phyloP scores from a whole-genome alignment of 1,140 invertebrate species.

The Diorhabda elongata region DNA sequence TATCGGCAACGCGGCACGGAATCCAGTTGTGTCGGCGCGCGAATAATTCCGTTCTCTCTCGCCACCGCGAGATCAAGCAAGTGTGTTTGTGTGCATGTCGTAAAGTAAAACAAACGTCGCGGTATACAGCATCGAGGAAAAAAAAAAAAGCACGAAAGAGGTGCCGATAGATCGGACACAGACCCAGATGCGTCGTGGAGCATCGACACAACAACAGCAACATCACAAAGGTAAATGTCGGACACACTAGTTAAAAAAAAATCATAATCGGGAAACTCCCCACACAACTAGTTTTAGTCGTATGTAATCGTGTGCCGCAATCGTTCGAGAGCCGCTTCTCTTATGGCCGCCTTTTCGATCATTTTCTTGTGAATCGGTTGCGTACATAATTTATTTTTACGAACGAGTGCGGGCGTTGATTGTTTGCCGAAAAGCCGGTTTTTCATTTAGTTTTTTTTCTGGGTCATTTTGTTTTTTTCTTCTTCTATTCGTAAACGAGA shows the following conservation, averaged over 20 bases:
- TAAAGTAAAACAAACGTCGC: neutral
- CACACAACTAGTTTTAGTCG: neutral
- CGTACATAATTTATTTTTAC: neutral
- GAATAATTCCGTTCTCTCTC: slow-evolving; percentile 2
- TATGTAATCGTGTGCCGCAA: neutral
- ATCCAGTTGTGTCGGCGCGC: slow-evolving; percentile 1
- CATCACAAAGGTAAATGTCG: neutral
- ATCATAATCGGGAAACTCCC: neutral
- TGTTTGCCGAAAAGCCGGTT: neutral
- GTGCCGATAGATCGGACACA: neutral
- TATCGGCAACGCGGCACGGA: neutral
- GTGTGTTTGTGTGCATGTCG: neutral
- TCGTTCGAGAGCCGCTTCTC: neutral
- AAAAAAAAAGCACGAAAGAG: neutral
- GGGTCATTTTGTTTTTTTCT: neutral
- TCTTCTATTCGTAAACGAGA: neutral
- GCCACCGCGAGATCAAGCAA: neutral
- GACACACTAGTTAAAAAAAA: neutral
- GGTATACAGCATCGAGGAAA: neutral
- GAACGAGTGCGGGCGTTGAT: neutral
- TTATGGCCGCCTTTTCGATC: neutral
- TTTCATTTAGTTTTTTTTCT: neutral
- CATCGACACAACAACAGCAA: neutral
- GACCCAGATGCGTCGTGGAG: neutral
- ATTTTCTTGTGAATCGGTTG: neutral